Conservation (phyloP, 2,797 vertebrate species). For the Takifugu rubripes region DNA sequence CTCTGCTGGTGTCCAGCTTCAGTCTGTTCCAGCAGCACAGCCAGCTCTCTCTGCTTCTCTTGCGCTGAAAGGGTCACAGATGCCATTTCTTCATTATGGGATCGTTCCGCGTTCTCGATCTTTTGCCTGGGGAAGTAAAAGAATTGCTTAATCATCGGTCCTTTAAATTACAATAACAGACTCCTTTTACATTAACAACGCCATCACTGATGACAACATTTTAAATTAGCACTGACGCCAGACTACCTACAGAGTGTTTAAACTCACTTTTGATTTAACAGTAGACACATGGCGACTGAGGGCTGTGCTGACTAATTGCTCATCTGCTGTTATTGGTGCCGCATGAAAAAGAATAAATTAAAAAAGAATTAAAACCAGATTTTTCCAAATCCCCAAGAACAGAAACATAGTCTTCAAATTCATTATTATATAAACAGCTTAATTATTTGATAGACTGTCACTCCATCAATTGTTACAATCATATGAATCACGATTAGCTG, state of each 20-base stretch:
- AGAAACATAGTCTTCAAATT: too few relatives aligned
- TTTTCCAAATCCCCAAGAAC: neutral
- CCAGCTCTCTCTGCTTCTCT: conserved; percentile 85
- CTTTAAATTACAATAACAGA: too few relatives aligned
- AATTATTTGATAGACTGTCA: conserved; percentile 1
- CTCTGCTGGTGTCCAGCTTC: conserved; percentile 87
- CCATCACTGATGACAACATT: too few relatives aligned
- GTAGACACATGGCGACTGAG: conserved; percentile 1
- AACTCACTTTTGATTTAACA: conserved; percentile 14
- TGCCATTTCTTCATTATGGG: conserved; percentile 79
- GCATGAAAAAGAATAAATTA: neutral
- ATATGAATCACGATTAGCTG: neutral
- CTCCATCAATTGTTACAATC: neutral
- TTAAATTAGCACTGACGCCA: too few relatives aligned
- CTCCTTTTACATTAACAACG: too few relatives aligned
- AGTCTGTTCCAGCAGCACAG: conserved; percentile 85
- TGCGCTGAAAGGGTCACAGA: conserved; percentile 80
- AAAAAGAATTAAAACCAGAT: neutral
- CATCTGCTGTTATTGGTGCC: conserved; percentile 4
- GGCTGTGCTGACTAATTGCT: conserved; percentile 16
- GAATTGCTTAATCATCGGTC: too few relatives aligned
- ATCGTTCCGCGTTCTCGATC: conserved; percentile 81
- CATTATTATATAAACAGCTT: neutral
- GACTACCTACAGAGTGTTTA: neutral
- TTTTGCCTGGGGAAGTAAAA: conserved; percentile 76